These are phyloP conservation scores for Hapalemur alaotrensis DNA, from an alignment of 2,797 vertebrate species.

Conservation along the genomic window DNA sequence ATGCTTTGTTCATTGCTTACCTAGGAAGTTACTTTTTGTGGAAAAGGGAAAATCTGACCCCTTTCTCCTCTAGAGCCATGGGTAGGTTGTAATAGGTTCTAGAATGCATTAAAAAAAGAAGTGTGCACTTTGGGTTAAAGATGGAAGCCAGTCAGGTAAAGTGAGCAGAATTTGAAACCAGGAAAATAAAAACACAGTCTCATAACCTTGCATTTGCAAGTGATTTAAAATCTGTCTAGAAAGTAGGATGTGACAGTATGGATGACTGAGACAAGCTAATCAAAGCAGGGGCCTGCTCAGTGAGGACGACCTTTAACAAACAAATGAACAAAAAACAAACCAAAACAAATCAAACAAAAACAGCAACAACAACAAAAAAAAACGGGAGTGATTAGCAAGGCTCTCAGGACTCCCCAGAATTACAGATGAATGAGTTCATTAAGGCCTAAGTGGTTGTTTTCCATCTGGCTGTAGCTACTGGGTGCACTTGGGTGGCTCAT, in stretches of 20 bases:
- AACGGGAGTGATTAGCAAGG: slow-evolving; percentile 10
- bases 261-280: background rate
- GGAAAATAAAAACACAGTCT: background rate
- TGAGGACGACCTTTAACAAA: background rate
- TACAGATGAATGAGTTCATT: slow-evolving; percentile 19
- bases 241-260: background rate
- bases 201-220: background rate
- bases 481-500: background rate
- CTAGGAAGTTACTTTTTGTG: background rate
- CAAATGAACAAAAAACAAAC: background rate
- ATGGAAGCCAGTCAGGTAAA: background rate
- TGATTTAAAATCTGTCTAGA: background rate
- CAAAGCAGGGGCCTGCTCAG: background rate
- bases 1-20: background rate
- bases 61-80: background rate
- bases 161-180: background rate
- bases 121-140: background rate
- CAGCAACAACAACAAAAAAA: background rate
- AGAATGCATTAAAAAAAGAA: slow-evolving; percentile 16
- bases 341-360: background rate
- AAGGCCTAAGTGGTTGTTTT: slow-evolving; percentile 56
- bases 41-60: background rate
- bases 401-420: slow-evolving; percentile 34
- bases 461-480: slow-evolving; percentile 27
- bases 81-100: background rate